Base-by-base conservation (phyloP, 2,888 invertebrate species). In the Xylota segnis region DNA sequence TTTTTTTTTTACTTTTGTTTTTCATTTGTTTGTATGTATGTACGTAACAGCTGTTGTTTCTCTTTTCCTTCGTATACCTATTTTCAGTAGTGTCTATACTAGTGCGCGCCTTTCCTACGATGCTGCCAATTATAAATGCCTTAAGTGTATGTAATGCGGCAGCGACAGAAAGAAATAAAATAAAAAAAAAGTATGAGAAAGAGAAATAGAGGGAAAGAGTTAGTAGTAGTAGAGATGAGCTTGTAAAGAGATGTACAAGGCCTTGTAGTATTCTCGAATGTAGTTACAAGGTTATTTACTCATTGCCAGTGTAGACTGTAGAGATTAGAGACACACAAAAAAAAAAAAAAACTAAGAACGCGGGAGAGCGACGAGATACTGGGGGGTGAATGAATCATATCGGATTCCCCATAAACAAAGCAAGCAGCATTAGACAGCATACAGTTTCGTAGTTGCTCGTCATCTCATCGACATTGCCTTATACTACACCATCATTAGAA, bases 251-350 rank as follows among this genome's bases (percentile, higher is more conserved):
- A 68, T 52, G 14, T 76, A 66, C 65, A 77, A 74, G 83, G 56
- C 58, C 56, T 79, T 63, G n/a, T 45, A 56, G 76, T 76, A 43
- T 47, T 27, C 63, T 59, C 40, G 40, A 54, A 81, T 76, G 66
- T 84, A 81, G 75, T 84, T 81, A 66, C 84, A 84, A 84, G 84
- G 84, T 84, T 84, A 81, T 54, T 75, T 65, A 65, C 27, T 71
- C 83, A 77, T 52, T 65, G 63, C 54, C 54, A 52, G 68, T 40
- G 63, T 74, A 74, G 37, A 54, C 54, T 9, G 50, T 74, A 47
- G 37, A 32, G 29, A 50, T 72, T 63, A 82, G 56, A 76, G 58
- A 58, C 68, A 37, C n/a, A n/a, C n/a, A n/a, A n/a, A n/a, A 40
- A 61, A 63, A 43, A 32, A 18, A 37, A 12, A 40, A 14, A 0